Percentiles rank a stretch among this genome's conserved stretches.
phyloP scores from a whole-genome alignment of 2,888 invertebrate genomes.

The Standfussiana lucernea region DNA sequence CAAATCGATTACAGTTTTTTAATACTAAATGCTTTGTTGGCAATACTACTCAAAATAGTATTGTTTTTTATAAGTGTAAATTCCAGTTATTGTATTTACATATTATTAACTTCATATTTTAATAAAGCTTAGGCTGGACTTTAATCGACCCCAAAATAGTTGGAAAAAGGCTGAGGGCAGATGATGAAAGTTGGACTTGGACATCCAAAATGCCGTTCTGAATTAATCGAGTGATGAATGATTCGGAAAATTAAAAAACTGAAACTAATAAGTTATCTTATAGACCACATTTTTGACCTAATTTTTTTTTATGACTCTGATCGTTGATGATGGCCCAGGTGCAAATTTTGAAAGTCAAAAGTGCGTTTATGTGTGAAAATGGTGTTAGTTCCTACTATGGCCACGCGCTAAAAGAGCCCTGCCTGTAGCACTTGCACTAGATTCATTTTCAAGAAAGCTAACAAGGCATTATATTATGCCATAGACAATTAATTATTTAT shows the following conservation, averaged over 20 bases:
- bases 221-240: not conserved
- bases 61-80: not conserved
- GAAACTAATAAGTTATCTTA: too few relatives aligned
- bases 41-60: constrained; percentile 21
- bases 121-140: too few relatives aligned
- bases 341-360: too few relatives aligned
- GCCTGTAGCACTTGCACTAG: too few relatives aligned
- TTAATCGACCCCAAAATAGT: too few relatives aligned
- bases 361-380: too few relatives aligned
- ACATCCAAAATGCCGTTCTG: not conserved
- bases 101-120: too few relatives aligned
- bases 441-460: not conserved
- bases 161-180: not conserved
- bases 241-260: not conserved
- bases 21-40: constrained; percentile 33
- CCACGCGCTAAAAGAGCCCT: not conserved
- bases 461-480: not conserved
- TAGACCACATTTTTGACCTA: too few relatives aligned
- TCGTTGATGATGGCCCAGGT: too few relatives aligned
- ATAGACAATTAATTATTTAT: not conserved
- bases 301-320: too few relatives aligned
- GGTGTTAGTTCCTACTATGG: not conserved
- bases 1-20: constrained; percentile 30
- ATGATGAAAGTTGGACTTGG: not conserved
- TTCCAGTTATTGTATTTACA: not conserved